Evolutionary conservation across 1,140 invertebrate genomes (phyloP).

Genomic region (Pentalonia nigronervosa): DNA sequence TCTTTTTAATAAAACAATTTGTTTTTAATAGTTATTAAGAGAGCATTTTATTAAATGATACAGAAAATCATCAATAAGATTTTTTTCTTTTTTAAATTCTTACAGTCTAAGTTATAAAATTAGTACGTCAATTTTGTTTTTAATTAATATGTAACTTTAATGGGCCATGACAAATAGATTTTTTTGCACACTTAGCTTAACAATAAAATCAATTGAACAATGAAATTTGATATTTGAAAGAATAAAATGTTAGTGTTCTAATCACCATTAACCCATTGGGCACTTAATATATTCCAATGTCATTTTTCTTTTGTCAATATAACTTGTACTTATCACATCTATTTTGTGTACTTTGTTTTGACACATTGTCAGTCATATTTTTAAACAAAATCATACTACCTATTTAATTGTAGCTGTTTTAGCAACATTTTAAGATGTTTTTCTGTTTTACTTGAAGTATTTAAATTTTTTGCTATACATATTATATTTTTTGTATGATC

Average conservation of each 20-base stretch:
- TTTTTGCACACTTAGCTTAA: constrained; percentile 46
- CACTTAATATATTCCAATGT: constrained; percentile 49
- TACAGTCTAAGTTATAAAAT: constrained; percentile 48
- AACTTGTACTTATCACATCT: constrained; percentile 42
- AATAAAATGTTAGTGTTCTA: constrained; percentile 31
- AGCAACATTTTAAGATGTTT: constrained; percentile 53
- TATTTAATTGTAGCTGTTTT: constrained; percentile 50
- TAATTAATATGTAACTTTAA: constrained; percentile 32
- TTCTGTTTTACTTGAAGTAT: constrained; percentile 52
- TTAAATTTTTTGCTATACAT: constrained; percentile 53
- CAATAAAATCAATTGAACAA: constrained; percentile 47
- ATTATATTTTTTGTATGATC: constrained; percentile 57
- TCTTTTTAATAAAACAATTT: constrained; percentile 59
- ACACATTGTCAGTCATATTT: constrained; percentile 43
- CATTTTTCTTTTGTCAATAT: constrained; percentile 44
- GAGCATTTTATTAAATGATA: constrained; percentile 58
- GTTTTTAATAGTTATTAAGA: constrained; percentile 58
- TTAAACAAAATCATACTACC: constrained; percentile 49
- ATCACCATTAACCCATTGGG: constrained; percentile 41
- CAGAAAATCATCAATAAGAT: constrained; percentile 37
- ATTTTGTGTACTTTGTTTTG: constrained; percentile 50
- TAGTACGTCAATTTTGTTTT: constrained; percentile 54
- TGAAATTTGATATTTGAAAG: constrained; percentile 30
- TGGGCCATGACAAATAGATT: constrained; percentile 49
- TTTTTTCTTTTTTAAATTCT: constrained; percentile 52